Evolutionary conservation across 2,888 invertebrate genomes (phyloP).

Genomic region (Drosophila tanythrix): DNA sequence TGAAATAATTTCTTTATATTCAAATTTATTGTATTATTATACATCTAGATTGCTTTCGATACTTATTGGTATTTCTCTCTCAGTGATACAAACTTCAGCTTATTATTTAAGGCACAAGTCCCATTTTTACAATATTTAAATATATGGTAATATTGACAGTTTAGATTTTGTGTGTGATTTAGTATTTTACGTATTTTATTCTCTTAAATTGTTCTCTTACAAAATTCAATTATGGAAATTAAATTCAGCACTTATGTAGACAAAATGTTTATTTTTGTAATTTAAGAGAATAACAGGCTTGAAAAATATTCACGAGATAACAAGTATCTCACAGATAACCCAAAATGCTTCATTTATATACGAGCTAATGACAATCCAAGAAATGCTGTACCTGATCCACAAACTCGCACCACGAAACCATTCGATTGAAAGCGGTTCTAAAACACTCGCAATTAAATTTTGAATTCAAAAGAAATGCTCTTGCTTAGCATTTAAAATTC

Average conservation of each 20-base stretch:
- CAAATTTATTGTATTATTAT: neutral
- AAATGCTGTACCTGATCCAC: neutral
- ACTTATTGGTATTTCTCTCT: neutral
- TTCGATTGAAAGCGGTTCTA: neutral
- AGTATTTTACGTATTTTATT: neutral
- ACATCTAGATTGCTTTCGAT: neutral
- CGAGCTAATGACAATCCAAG: neutral
- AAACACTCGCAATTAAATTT: constrained; percentile 21
- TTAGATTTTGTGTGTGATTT: neutral
- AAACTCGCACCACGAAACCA: neutral
- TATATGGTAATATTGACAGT: neutral
- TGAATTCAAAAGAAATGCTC: constrained; percentile 16
- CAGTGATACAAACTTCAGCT: neutral
- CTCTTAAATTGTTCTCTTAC: neutral
- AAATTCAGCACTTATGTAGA: neutral
- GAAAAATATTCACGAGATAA: neutral
- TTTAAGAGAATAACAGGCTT: neutral
- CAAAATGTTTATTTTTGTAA: neutral
- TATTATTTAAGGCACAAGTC: neutral
- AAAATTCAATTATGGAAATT: neutral
- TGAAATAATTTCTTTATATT: neutral
- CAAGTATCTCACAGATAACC: neutral
- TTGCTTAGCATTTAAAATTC: constrained; percentile 33
- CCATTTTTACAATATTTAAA: neutral
- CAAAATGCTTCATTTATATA: neutral